Conservation (phyloP, 2,797 vertebrate species). For the Harpagifer antarcticus region DNA sequence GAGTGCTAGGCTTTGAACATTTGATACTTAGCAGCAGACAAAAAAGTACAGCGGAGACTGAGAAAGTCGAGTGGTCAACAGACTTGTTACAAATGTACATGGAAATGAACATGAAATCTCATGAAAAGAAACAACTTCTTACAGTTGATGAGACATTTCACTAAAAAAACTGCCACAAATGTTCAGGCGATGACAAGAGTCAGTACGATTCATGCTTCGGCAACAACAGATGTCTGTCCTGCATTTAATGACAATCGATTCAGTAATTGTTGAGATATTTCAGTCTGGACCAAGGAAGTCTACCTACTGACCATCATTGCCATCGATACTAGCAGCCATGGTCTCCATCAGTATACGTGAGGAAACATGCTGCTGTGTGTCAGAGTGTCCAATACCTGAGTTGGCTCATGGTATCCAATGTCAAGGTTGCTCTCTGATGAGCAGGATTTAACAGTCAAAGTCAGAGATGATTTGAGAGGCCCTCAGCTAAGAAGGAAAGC, state of each 20-base stretch:
- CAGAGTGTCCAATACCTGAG: conserved; percentile 10
- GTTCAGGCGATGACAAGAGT: neutral
- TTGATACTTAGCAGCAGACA: too few species aligned
- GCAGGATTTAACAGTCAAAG: conserved; percentile 25
- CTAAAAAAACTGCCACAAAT: too few species aligned
- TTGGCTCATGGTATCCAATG: conserved; percentile 20
- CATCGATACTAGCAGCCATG: neutral
- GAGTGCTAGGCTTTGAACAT: too few species aligned
- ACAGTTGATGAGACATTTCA: neutral
- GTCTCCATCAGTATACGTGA: neutral
- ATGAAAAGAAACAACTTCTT: too few species aligned
- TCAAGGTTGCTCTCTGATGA: conserved; percentile 35
- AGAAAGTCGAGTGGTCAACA: neutral
- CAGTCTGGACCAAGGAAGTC: neutral
- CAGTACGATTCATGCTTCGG: too few species aligned
- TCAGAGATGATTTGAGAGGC: conserved; percentile 11
- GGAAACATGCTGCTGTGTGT: conserved; percentile 15
- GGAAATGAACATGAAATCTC: neutral
- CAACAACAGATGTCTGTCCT: too few species aligned
- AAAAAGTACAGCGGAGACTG: too few species aligned
- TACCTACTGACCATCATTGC: neutral
- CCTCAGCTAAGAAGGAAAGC: conserved; percentile 5
- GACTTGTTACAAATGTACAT: neutral
- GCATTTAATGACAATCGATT: too few species aligned
- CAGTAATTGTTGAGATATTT: too few species aligned